These are phyloP conservation scores for Remorina albescens DNA, from an alignment of 2,797 vertebrate genomes.

Conservation along the genomic window DNA sequence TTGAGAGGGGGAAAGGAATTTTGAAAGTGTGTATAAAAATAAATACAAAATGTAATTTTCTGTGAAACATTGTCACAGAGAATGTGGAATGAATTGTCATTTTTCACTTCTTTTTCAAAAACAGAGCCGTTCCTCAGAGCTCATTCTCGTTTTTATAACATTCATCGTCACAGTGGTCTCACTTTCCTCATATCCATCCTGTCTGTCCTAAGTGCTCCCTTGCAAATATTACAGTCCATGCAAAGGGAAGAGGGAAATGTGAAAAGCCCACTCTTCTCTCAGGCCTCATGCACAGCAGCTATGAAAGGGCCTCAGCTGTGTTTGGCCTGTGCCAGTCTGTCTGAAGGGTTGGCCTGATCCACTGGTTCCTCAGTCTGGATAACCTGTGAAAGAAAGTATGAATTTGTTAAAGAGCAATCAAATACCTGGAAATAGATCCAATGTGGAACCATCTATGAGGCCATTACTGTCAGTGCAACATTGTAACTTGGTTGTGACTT, in stretches of 20 bases:
- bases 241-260: constrained; percentile 54
- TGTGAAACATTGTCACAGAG: constrained; percentile 68
- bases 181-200: constrained; percentile 86
- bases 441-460: background rate
- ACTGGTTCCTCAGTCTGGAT: constrained; percentile 45
- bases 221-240: constrained; percentile 71
- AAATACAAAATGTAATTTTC: constrained; percentile 79
- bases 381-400: constrained; percentile 56
- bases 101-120: constrained; percentile 57
- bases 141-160: constrained; percentile 86
- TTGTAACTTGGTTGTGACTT: background rate
- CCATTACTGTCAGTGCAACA: background rate
- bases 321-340: constrained; percentile 50
- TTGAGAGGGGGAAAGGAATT: constrained; percentile 63
- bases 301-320: constrained; percentile 33
- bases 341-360: constrained; percentile 39
- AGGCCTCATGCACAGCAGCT: constrained; percentile 56
- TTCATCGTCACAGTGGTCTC: constrained; percentile 90
- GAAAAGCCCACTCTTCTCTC: constrained; percentile 65
- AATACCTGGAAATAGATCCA: background rate
- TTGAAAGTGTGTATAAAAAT: constrained; percentile 88
- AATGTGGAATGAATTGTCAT: constrained; percentile 78
- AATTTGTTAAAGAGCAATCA: constrained; percentile 10
- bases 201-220: constrained; percentile 91
- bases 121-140: constrained; percentile 62